phyloP scores from a whole-genome alignment of 2,113 vertebrate genomes.

The Cairina moschata region DNA sequence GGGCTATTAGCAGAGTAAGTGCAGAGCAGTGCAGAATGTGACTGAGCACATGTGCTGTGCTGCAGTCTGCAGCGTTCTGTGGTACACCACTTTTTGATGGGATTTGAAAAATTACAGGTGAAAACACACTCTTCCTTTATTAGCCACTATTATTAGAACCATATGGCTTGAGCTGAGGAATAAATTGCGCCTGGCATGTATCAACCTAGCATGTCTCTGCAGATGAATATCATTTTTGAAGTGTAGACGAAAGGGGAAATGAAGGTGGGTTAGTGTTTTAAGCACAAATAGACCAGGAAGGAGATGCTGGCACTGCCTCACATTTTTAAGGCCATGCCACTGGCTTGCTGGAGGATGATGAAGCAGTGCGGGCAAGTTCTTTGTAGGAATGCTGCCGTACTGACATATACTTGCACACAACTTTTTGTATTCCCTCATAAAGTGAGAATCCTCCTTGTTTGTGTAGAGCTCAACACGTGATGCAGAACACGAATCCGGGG shows the following conservation, averaged over 20 bases:
- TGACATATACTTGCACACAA: not conserved
- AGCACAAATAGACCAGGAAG: not conserved
- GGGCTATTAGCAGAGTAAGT: slow-evolving; percentile 28
- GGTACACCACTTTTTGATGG: slow-evolving; percentile 26
- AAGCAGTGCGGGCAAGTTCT: not conserved
- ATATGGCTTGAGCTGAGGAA: slow-evolving; percentile 8
- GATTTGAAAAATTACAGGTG: slow-evolving; percentile 51
- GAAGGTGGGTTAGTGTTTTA: slow-evolving; percentile 3
- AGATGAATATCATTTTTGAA: slow-evolving; percentile 4
- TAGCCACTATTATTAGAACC: slow-evolving; percentile 45
- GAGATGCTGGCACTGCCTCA: not conserved
- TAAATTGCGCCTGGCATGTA: not conserved
- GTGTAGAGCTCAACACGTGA: not conserved
- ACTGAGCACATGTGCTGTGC: slow-evolving; percentile 13
- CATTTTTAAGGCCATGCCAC: not conserved
- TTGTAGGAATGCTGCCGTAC: not conserved
- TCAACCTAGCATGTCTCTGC: not conserved
- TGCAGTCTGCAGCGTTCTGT: slow-evolving; percentile 19
- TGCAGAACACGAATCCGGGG: accelerated
- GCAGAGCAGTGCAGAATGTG: slow-evolving; percentile 47
- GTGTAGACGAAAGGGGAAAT: slow-evolving; percentile 21
- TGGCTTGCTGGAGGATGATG: not conserved
- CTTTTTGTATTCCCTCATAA: slow-evolving; percentile 5
- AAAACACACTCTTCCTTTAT: slow-evolving; percentile 48
- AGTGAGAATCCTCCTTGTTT: not conserved